Evolutionary conservation across 1,140 invertebrate genomes (phyloP), one percentile per base, ranked within the genome.

Genomic region (Pseudobourletiella spinata): DNA sequence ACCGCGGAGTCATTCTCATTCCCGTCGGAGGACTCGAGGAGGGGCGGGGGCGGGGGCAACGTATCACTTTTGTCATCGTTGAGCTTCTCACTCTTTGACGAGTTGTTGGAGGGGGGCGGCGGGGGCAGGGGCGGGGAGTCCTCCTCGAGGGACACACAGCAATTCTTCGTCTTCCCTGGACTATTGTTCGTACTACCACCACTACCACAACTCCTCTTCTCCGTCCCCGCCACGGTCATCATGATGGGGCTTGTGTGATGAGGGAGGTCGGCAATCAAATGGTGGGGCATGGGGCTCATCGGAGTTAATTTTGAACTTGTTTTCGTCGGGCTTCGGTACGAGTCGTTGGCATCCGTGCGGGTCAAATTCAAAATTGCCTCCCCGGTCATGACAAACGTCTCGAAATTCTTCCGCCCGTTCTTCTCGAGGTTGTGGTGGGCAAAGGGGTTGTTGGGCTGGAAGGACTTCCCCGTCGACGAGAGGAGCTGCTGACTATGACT

Each of bases 321-420:
- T 59, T 67, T 67, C 14, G 65, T 64, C 14, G 65, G 59, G 22
- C 61, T 64, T 57, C 61, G n/a, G 20, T 64, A 63, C 6, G 61
- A 61, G 25, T 68, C 66, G 35, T 68, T 64, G 2, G 59, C 43
- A 39, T 64, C 63, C 29, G 55, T 59, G 42, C 88, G 79, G 25
- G 90, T 89, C 55, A 95, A 79, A 76, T 94, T 95, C 55, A 96
- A 79, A 75, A 95, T 95, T 64, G 93, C 79, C 73, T 95, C 91
- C 11, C 92, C 92, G n/a, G 92, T 95, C 92, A 96, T 95, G 83
- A 95, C 90, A 78, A 91, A 95, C 22, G 91, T 89, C 76, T 95
- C 92, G 76, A 89, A 94, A 50, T 68, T 68, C 35, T 65, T 63
- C 32, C 64, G 48, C 24, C 61, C 61, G 57, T 63, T 63, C 32